Percentiles rank a stretch among this genome's conserved stretches.
These are phyloP conservation scores for Capreolus pygargus DNA, from an alignment of 2,113 vertebrate species.

Conservation along the genomic window DNA sequence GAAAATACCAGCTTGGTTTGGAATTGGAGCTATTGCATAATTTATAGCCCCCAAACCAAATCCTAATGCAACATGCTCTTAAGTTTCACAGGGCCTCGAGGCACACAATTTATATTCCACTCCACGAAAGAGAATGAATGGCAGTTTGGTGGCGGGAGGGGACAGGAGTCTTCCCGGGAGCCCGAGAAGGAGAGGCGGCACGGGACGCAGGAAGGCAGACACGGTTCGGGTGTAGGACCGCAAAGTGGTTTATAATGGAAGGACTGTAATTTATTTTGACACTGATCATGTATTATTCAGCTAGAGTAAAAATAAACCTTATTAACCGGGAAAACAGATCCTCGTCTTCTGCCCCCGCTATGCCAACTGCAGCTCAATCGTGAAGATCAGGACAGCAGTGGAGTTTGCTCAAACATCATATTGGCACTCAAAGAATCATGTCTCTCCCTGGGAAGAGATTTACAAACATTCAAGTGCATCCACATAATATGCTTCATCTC, in stretches of 20 bases:
- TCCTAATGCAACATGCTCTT: slow-evolving; percentile 34
- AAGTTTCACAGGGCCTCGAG: slow-evolving; percentile 63
- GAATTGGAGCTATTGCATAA: slow-evolving; percentile 64
- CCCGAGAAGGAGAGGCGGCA: slow-evolving; percentile 37
- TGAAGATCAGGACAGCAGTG: slow-evolving; percentile 16
- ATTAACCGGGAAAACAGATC: slow-evolving; percentile 79
- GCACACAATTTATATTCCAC: slow-evolving; percentile 63
- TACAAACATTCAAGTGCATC: fast-evolving
- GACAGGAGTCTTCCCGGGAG: slow-evolving; percentile 49
- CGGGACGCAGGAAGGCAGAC: slow-evolving; percentile 57
- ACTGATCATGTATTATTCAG: slow-evolving; percentile 78
- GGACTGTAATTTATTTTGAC: slow-evolving; percentile 77
- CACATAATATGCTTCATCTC: fast-evolving
- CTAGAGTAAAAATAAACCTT: slow-evolving; percentile 79
- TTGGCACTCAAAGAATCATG: not conserved
- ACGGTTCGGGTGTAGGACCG: slow-evolving; percentile 33
- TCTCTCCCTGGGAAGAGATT: not conserved
- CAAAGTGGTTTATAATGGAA: slow-evolving; percentile 70
- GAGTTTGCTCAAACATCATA: not conserved
- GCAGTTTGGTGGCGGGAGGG: slow-evolving; percentile 41
- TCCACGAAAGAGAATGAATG: slow-evolving; percentile 57
- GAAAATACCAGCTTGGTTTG: slow-evolving; percentile 1
- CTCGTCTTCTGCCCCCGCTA: slow-evolving; percentile 62
- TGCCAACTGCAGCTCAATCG: not conserved
- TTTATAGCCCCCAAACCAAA: slow-evolving; percentile 52